phyloP scores from a whole-genome alignment of 2,888 invertebrate genomes.

The Agrypnus murinus region DNA sequence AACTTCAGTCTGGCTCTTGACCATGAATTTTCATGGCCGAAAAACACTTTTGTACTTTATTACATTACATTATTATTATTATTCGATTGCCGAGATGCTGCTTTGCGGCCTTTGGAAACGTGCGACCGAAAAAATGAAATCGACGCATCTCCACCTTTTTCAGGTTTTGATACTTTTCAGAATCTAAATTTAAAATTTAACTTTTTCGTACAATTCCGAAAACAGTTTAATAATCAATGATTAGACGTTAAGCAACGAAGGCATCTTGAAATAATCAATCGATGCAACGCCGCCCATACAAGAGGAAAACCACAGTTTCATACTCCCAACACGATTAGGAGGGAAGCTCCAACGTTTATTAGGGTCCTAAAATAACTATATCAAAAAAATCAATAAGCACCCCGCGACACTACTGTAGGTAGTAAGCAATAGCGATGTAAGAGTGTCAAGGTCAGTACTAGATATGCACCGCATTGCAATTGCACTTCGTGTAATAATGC shows the following conservation, averaged over 20 bases:
- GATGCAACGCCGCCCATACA: too few relatives aligned
- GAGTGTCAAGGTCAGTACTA: conserved; percentile 70
- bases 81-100: conserved; percentile 40
- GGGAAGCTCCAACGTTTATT: conserved; percentile 30
- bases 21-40: conserved; percentile 52
- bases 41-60: conserved; percentile 52
- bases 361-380: conserved; percentile 58
- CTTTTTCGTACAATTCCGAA: too few relatives aligned
- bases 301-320: too few relatives aligned
- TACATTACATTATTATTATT: too few relatives aligned
- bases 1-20: conserved; percentile 51
- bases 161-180: too few relatives aligned
- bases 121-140: conserved; percentile 12
- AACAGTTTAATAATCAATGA: too few relatives aligned
- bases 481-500: conserved; percentile 67
- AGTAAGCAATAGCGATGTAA: conserved; percentile 61
- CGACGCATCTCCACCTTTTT: conserved; percentile 16
- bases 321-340: conserved; percentile 36
- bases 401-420: conserved; percentile 57
- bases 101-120: too few relatives aligned
- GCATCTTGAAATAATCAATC: too few relatives aligned
- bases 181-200: too few relatives aligned
- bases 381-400: conserved; percentile 60
- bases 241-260: too few relatives aligned
- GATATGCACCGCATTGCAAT: conserved; percentile 69